A percentile compares a stretch with the other conserved stretches of the same genome.
These are phyloP conservation scores for Leptopilina drosophilae DNA, from an alignment of 2,888 invertebrate species.

Conservation along the genomic window DNA sequence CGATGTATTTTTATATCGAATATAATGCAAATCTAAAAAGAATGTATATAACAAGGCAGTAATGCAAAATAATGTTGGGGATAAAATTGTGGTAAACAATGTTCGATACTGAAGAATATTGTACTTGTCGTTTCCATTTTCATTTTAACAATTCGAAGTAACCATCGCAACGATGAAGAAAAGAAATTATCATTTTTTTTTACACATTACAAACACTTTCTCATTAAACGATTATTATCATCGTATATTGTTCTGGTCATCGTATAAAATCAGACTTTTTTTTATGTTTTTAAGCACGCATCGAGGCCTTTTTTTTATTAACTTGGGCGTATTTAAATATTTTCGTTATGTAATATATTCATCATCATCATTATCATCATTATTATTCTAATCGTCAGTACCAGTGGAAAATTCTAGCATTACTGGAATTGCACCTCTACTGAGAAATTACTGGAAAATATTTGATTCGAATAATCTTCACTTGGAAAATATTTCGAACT, in stretches of 20 bases:
- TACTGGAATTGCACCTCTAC: constrained; percentile 35
- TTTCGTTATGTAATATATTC: neutral
- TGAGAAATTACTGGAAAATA: neutral
- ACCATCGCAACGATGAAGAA: constrained; percentile 5
- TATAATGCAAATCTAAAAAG: too few species aligned
- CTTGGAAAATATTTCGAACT: too few species aligned
- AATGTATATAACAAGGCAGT: too few species aligned
- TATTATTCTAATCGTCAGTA: constrained; percentile 1
- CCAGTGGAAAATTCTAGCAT: constrained; percentile 11
- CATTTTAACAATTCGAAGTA: neutral
- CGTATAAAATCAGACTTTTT: constrained; percentile 66
- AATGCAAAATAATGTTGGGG: constrained; percentile 8
- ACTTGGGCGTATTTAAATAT: constrained; percentile 44
- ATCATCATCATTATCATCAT: too few species aligned
- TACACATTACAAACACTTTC: constrained; percentile 3
- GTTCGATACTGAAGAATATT: constrained; percentile 11
- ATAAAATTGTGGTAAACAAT: neutral
- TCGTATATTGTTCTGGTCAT: constrained; percentile 40
- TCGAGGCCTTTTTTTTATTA: constrained; percentile 45
- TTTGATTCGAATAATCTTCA: too few species aligned
- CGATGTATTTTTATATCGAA: too few species aligned
- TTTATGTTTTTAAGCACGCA: constrained; percentile 44
- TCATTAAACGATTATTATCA: constrained; percentile 9
- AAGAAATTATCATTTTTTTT: neutral
- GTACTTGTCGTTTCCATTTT: neutral